Conservation (phyloP, 2,888 invertebrate genomes). For the Galerucella pusilla region DNA sequence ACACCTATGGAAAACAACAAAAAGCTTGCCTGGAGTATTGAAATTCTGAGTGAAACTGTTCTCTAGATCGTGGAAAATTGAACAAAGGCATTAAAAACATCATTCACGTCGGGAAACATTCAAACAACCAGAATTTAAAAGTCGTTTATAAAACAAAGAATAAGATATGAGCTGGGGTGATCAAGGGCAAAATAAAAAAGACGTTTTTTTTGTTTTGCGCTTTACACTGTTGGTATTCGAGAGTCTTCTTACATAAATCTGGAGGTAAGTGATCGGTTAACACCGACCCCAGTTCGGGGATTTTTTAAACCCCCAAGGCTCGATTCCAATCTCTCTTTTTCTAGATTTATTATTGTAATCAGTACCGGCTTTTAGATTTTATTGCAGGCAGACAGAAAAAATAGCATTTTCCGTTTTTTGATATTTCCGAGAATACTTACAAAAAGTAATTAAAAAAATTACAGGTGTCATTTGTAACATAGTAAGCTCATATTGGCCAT, state of each 20-base stretch:
- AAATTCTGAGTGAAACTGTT: no score
- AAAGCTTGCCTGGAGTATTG: no score
- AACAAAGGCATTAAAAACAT: neutral
- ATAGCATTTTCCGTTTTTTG: neutral
- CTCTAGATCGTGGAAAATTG: neutral
- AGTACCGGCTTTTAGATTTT: conserved; percentile 4
- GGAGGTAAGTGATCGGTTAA: conserved; percentile 66
- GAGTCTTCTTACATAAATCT: conserved; percentile 65
- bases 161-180: conserved; percentile 24
- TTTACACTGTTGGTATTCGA: conserved; percentile 60
- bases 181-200: conserved; percentile 48
- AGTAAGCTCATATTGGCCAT: no score
- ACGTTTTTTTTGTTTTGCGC: conserved; percentile 50
- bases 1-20: no score
- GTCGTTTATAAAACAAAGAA: neutral
- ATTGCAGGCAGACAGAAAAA: neutral
- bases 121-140: neutral
- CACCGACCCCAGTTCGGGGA: conserved; percentile 64
- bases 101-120: neutral
- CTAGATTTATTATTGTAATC: conserved; percentile 63
- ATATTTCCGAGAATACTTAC: no score
- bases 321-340: conserved; percentile 62
- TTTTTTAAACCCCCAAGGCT: conserved; percentile 61
- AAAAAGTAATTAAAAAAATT: no score
- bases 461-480: no score